Evolutionary conservation across 2,113 vertebrate species (phyloP).

Genomic region (Bos javanicus): DNA sequence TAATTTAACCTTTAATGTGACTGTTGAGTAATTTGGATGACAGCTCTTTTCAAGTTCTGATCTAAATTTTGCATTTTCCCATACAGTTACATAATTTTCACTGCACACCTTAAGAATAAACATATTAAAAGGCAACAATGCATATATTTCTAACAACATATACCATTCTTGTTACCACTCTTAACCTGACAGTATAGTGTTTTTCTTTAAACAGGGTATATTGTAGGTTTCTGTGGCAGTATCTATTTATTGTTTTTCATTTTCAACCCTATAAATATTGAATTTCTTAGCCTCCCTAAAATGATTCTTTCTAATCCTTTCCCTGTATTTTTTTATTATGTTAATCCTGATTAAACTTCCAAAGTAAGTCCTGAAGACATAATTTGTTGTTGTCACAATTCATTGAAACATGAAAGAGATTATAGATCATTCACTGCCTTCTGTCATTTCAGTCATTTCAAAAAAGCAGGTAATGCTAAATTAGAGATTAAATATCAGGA

Average conservation of each 20-base stretch:
- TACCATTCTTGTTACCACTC: neutral
- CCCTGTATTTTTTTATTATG: neutral
- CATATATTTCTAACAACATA: neutral
- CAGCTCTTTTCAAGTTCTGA: neutral
- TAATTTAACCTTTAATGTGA: neutral
- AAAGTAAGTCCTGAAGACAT: neutral
- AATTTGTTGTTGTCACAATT: neutral
- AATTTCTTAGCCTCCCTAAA: neutral
- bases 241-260: neutral
- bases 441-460: neutral
- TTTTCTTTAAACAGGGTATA: neutral
- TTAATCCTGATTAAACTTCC: neutral
- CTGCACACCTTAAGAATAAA: neutral
- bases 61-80: neutral
- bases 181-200: neutral
- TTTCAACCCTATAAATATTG: neutral
- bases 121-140: neutral
- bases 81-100: neutral
- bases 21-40: neutral
- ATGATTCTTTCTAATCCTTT: neutral
- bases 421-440: neutral
- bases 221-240: neutral
- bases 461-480: neutral
- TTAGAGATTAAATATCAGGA: constrained; percentile 3
- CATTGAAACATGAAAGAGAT: neutral